Conservation (phyloP, 2,113 vertebrate species). For the Tachysurus vachellii region DNA sequence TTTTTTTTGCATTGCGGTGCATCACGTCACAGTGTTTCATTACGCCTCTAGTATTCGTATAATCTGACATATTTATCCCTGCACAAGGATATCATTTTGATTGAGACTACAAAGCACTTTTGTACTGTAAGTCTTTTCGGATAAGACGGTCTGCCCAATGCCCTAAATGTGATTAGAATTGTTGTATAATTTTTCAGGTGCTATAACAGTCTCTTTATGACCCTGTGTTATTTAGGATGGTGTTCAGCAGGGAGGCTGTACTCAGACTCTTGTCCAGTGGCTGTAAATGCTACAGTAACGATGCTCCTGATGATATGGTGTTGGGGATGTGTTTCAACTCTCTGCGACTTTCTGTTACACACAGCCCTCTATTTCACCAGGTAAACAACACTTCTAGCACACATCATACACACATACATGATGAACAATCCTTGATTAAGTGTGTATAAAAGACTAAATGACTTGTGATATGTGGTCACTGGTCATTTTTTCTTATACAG, state of each 20-base stretch:
- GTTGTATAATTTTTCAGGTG: not conserved
- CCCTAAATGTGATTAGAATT: not conserved
- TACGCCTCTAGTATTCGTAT: not conserved
- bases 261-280: conserved; percentile 81
- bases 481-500: not conserved
- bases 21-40: not conserved
- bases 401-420: not conserved
- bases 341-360: conserved; percentile 86
- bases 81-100: not conserved
- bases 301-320: conserved; percentile 96
- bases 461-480: not conserved
- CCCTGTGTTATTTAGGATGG: conserved; percentile 78
- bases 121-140: not conserved
- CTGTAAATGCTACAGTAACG: conserved; percentile 91
- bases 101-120: not conserved
- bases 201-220: conserved; percentile 7
- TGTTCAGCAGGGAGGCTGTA: conserved; percentile 89
- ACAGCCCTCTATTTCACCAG: conserved; percentile 96
- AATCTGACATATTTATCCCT: not conserved
- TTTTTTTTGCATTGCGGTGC: not conserved
- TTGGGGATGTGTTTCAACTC: conserved; percentile 96
- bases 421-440: no score
- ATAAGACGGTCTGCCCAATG: not conserved
- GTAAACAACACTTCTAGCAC: conserved; percentile 48
- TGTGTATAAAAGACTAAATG: not conserved